Conservation (phyloP, 2,113 vertebrate genomes). For the Sigmodon hispidus region DNA sequence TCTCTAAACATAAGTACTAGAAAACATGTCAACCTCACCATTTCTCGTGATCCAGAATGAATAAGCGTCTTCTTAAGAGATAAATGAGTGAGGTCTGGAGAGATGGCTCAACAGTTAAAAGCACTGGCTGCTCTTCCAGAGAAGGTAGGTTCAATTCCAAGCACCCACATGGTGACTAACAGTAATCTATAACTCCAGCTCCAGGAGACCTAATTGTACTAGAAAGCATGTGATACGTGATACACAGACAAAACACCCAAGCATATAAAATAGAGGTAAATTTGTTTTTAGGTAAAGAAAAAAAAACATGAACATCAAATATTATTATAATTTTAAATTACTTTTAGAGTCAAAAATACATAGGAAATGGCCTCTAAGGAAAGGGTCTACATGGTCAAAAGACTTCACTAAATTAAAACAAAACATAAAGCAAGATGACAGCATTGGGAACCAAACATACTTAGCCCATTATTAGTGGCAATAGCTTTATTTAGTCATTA, state of each 20-base stretch:
- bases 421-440: not conserved
- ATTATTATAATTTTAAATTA: not conserved
- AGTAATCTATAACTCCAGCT: not conserved
- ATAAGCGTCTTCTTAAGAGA: not conserved
- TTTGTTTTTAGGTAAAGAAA: not conserved
- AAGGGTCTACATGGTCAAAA: not conserved
- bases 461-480: not conserved
- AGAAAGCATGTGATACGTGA: not conserved
- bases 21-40: not conserved
- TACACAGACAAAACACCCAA: not conserved
- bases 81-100: not conserved
- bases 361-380: not conserved
- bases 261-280: not conserved
- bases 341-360: not conserved
- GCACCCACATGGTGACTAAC: not conserved
- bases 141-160: not conserved
- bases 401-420: slow-evolving; percentile 4
- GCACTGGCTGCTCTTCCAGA: not conserved
- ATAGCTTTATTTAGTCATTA: not conserved
- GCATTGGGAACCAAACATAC: not conserved
- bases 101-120: not conserved
- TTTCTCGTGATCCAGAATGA: not conserved
- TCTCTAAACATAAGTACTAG: not conserved
- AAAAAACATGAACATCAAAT: not conserved
- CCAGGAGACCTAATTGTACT: not conserved